Base-by-base conservation (phyloP, 2,113 vertebrate genomes). In the Microtus oregoni region DNA sequence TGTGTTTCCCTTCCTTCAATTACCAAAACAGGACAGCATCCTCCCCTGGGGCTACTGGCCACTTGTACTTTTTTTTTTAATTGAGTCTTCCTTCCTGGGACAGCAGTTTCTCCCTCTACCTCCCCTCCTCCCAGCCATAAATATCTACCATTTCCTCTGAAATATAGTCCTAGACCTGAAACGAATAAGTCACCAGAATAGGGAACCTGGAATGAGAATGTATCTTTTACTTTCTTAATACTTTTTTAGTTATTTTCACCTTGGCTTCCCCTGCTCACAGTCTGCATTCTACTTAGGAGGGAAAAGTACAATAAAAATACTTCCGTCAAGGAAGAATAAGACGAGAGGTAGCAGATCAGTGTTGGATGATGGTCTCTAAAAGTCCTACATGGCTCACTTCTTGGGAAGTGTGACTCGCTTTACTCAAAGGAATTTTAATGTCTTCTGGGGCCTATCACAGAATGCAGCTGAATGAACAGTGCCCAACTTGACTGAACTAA, bases 21-120 rank as follows among this genome's bases (percentile, higher is more conserved):
- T 96, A 90, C 95, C 87, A 93, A 81, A 94, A 96, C 93, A 52
- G 72, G 93, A 90, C 72, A 82, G 75, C 88, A 96, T 97, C 93
- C 93, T 97, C 83, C 96, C 94, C 81, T 86, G 96, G 96, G 96
- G 90, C 72, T 90, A 67, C 32, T 47, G 76, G 92, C 88, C 86
- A 93, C 95, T 97, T 93, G 92, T 30, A 97, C 94, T 96, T 94
- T 96, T 94, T 85, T 90, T 92, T 93, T 12, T 0, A 72, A 72
- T 83, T 95, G 86, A 94, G 55, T 97, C 90, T 96, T 95, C 79
- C 79, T 96, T 96, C 92, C 65, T 94, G 96, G 96, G 96, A 96
- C 90, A 73, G 89, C 86, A 92, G 85, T 30, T 72, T 97, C 85
- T 96, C 90, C 87, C 61, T 90, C 65, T 38, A 86, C 79, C 79